Conservation (phyloP, 2,888 invertebrate genomes). For the Napeogenes inachia region DNA sequence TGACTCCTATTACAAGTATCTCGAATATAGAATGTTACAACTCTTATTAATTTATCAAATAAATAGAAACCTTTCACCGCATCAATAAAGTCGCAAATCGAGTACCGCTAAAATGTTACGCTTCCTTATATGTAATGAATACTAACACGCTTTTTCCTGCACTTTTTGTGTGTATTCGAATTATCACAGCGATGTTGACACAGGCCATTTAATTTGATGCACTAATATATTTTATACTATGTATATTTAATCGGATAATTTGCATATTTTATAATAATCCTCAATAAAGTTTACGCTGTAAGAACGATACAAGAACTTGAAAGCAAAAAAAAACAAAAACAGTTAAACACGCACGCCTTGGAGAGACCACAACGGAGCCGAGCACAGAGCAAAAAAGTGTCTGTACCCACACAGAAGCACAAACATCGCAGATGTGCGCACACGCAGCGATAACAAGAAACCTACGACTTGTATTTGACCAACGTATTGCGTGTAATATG, state of each 20-base stretch:
- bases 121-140: slow-evolving; percentile 49
- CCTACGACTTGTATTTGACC: slow-evolving; percentile 31
- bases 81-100: slow-evolving; percentile 40
- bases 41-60: slow-evolving; percentile 38
- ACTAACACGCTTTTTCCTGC: slow-evolving; percentile 58
- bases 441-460: slow-evolving; percentile 62
- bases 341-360: slow-evolving; percentile 45
- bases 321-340: slow-evolving; percentile 46
- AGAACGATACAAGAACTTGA: slow-evolving; percentile 40
- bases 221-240: not conserved
- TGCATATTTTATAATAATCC: not conserved
- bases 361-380: slow-evolving; percentile 41
- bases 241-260: not conserved
- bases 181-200: slow-evolving; percentile 35
- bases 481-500: slow-evolving; percentile 22
- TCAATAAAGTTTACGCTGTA: slow-evolving; percentile 13
- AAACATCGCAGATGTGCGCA: slow-evolving; percentile 68
- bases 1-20: slow-evolving; percentile 65
- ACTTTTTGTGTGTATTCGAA: slow-evolving; percentile 46
- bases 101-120: slow-evolving; percentile 30
- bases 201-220: not conserved
- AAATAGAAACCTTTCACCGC: slow-evolving; percentile 41
- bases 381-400: slow-evolving; percentile 50
- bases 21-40: slow-evolving; percentile 55
- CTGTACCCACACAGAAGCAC: slow-evolving; percentile 45